Base-by-base conservation (phyloP, 2,888 invertebrate genomes). In the Diadromus collaris region DNA sequence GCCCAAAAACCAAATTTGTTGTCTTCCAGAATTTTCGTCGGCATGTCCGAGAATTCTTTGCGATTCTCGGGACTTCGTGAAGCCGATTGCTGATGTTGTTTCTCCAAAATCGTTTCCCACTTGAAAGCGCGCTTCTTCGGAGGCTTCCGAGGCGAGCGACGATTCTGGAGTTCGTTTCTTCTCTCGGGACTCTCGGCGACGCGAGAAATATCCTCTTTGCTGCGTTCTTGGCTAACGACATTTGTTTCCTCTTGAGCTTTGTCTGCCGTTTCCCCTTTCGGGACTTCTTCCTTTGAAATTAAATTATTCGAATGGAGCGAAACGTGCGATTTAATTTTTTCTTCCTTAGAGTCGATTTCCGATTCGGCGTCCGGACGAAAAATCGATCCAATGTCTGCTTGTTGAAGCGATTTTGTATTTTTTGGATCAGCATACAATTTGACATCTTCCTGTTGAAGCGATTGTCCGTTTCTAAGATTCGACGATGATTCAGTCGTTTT, bases 31-130 rank as follows among this genome's bases (percentile, higher is more conserved):
- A 38, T 7, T 24, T 56, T 38, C 13, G 44, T 41, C 7, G 21
- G 13, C 0, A 48, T 61, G 56, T 21, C 71, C 34, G 9, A 19
- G 3, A 48, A 41, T 27, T 63, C 32, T 38, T 64, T 60, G 19
- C 27, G 29, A 63, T 64, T 60, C 34, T 73, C 65, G 9, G 44
- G 69, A 67, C 34, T 69, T 7, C 19, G 44, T 0, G 61, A 10
- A 10, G 27, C 21, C 16, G n/a, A 24, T 67, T 60, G 54, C 24
- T 70, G 67, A 64, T 72, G 71, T 21, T 65, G 79, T 32, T 80
- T 80, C 71, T 80, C 80, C 48, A 80, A 24, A 5, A 80, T 63
- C 32, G 80, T 80, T 41, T 80, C 74, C 80, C 80, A 80, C 41
- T 74, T 78, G 34, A 80, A 80, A 7, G 73, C 74, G 10, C 78